Percentiles rank a stretch among this genome's conserved stretches.
phyloP scores from a whole-genome alignment of 2,888 invertebrate genomes.

The Lepidochrysops patricia region DNA sequence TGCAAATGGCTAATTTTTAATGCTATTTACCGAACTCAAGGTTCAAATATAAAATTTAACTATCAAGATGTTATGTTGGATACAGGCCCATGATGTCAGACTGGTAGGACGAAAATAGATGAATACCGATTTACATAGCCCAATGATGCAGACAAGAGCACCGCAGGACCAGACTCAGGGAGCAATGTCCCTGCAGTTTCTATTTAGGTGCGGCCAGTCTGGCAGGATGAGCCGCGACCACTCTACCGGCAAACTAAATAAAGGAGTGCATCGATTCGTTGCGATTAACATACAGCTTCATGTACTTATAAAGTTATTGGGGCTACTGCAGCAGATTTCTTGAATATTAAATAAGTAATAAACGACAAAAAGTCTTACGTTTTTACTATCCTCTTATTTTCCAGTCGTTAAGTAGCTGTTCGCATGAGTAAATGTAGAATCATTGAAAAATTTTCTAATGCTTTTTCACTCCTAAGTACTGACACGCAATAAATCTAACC shows the following conservation, averaged over 20 bases:
- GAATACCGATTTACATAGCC: conserved; percentile 30
- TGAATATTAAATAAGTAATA: not conserved
- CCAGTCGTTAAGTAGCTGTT: not conserved
- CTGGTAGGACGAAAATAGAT: conserved; percentile 23
- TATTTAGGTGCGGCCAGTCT: conserved; percentile 71
- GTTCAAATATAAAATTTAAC: conserved; percentile 14
- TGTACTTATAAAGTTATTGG: not conserved
- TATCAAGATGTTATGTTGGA: conserved; percentile 15
- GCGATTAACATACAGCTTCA: conserved; percentile 25
- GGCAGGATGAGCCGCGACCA: conserved; percentile 61
- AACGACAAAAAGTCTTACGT: not conserved
- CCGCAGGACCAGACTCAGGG: conserved; percentile 60
- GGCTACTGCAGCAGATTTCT: not conserved
- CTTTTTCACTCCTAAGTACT: not conserved
- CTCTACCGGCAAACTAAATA: conserved; percentile 59
- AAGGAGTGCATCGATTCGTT: conserved; percentile 49
- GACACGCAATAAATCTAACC: conserved; percentile 5
- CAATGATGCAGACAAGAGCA: conserved; percentile 57
- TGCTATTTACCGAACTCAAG: conserved; percentile 15
- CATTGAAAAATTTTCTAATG: not conserved
- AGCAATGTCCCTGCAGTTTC: conserved; percentile 73
- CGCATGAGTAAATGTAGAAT: not conserved
- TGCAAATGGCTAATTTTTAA: conserved; percentile 11
- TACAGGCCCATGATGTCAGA: conserved; percentile 9
- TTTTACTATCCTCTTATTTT: not conserved